A percentile compares a stretch with the other conserved stretches of the same genome.
Conservation (phyloP, 2,888 invertebrate genomes). For the Phalangium opilio region DNA sequence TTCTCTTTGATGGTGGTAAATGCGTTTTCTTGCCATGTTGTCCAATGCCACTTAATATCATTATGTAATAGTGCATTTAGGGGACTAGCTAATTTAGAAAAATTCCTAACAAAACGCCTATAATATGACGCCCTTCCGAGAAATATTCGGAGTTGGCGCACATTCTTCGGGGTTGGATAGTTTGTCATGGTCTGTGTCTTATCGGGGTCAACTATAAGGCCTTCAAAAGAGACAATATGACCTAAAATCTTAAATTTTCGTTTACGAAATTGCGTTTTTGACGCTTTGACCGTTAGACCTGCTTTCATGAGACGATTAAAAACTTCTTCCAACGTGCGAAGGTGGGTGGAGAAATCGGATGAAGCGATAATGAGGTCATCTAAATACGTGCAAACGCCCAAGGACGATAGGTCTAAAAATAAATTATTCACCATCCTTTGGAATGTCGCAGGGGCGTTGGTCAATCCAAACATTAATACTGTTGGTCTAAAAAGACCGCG, state of each 20-base stretch:
- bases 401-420: conserved; percentile 13
- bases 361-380: conserved; percentile 21
- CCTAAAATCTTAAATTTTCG: conserved; percentile 11
- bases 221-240: conserved; percentile 6
- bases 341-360: conserved; percentile 16
- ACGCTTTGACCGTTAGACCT: conserved; percentile 17
- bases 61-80: conserved; percentile 6
- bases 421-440: conserved; percentile 12
- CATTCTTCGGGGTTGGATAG: conserved; percentile 12
- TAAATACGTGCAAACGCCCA: conserved; percentile 18
- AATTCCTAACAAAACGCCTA: conserved; percentile 4
- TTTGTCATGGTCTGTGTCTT: neutral
- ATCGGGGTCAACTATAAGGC: conserved; percentile 4
- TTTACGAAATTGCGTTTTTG: conserved; percentile 17
- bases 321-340: conserved; percentile 10
- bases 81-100: conserved; percentile 2
- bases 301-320: conserved; percentile 15
- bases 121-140: conserved; percentile 2
- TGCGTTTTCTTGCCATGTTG: neutral
- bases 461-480: conserved; percentile 15
- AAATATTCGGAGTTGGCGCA: neutral
- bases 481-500: conserved; percentile 9
- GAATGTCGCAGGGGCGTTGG: conserved; percentile 13
- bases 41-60: conserved; percentile 8
- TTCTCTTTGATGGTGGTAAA: conserved; percentile 8